Percentiles rank a stretch among this genome's conserved stretches.
Conservation (phyloP, 2,113 vertebrate species). For the Panthera uncia region DNA sequence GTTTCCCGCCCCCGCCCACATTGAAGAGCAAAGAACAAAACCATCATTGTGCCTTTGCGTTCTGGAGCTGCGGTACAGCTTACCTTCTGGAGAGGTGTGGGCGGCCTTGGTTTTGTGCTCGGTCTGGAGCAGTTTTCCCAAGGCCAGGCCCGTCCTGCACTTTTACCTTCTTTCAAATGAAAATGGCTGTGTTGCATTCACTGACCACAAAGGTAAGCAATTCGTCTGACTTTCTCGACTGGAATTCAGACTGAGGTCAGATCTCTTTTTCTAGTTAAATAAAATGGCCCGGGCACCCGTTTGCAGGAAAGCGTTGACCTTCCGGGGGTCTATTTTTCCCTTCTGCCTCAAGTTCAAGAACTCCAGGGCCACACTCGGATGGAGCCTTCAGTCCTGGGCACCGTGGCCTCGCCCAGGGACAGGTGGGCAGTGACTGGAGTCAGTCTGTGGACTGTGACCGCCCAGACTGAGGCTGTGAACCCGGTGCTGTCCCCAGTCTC, state of each 20-base stretch:
- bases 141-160: slow-evolving; percentile 49
- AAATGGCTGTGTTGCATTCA: slow-evolving; percentile 67
- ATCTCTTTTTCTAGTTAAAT: slow-evolving; percentile 55
- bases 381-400: not conserved
- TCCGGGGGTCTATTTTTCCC: not conserved
- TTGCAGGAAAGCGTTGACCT: not conserved
- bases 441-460: too few species aligned
- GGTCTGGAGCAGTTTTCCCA: slow-evolving; percentile 41
- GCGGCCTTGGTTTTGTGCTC: not conserved
- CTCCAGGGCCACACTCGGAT: not conserved
- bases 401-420: fast-evolving
- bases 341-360: not conserved
- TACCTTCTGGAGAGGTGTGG: not conserved
- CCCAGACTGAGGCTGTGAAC: not conserved
- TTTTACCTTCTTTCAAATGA: slow-evolving; percentile 55
- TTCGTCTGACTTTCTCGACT: slow-evolving; percentile 29
- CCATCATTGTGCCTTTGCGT: not conserved
- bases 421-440: too few species aligned
- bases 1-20: fast-evolving
- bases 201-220: slow-evolving; percentile 58
- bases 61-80: not conserved
- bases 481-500: too few species aligned
- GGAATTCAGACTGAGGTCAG: slow-evolving; percentile 58
- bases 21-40: slow-evolving; percentile 45
- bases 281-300: not conserved